Base-by-base conservation (phyloP, 2,888 invertebrate genomes). In the Ochropleura leucogaster region DNA sequence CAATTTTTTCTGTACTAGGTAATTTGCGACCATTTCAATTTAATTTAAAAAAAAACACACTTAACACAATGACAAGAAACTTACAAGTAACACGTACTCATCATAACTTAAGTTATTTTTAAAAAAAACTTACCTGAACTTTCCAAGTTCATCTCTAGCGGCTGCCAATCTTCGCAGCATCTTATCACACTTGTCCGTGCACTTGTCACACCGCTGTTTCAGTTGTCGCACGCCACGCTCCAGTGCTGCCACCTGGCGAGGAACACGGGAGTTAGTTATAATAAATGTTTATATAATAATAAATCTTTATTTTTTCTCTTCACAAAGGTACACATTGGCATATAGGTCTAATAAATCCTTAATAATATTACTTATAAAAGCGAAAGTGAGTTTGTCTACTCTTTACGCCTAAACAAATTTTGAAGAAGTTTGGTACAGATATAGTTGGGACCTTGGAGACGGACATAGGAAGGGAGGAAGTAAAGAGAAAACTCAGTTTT, bases 201-300 rank as follows among this genome's bases (percentile, higher is more conserved):
- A 98, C 90, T 97, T 97, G 93, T 99, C 98, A 86, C 98, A 98
- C 57, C 99, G 97, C 51, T 97, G 97, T 88, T 98, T 98, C 84
- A 99, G 95, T 80, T 98, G 98, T 57, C 98, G 97, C 18, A 98
- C 98, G 86, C 98, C 98, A 88, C 98, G 98, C 95, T 99, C 99
- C 84, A 99, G 95, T 44, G 98, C 98, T 51, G 98, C 97, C 53
- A 99, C 98, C 95, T 96, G 87, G 57, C 18, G 51, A 8, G 0
- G 3, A 0, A 53, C 68, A 71, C 1, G 59, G 57, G 53, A 3
- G 30, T 76, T 72, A 70, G 20, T 53, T 30, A 30, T 30, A 30
- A 30, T 30, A 30, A 30, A 30, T 30, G 1, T 30, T 30, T 30
- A 30, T 30, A n/a, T n/a, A n/a, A n/a, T n/a, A n/a, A n/a, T 30